Evolutionary conservation across 2,888 invertebrate genomes (phyloP).

Genomic region (Vanessa cardui): DNA sequence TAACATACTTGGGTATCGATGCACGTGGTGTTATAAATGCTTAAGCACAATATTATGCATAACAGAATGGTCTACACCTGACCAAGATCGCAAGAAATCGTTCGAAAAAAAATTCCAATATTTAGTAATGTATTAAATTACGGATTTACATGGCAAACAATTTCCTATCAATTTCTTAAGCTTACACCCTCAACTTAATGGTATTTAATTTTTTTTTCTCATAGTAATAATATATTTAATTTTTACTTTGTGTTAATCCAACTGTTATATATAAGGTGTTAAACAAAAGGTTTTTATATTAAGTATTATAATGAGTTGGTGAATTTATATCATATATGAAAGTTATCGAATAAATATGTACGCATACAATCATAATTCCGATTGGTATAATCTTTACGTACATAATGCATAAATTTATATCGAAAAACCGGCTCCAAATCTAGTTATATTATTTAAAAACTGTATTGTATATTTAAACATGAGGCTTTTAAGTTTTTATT

Average conservation of each 20-base stretch:
- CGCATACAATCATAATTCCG: too few species aligned
- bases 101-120: constrained; percentile 26
- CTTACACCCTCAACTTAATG: not conserved
- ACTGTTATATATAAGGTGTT: not conserved
- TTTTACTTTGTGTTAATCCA: not conserved
- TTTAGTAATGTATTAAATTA: not conserved
- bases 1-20: constrained; percentile 24
- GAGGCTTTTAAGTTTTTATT: too few species aligned
- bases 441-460: too few species aligned
- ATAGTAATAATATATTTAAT: not conserved
- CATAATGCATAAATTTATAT: too few species aligned
- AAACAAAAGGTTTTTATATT: not conserved
- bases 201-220: not conserved
- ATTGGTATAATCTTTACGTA: too few species aligned
- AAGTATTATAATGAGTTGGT: not conserved
- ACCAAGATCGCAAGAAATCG: constrained; percentile 26
- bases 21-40: constrained; percentile 22
- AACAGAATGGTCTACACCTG: constrained; percentile 26
- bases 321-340: not conserved
- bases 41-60: constrained; percentile 27
- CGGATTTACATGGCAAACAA: not conserved
- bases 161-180: not conserved
- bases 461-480: too few species aligned
- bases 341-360: too few species aligned
- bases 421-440: too few species aligned